These are phyloP conservation scores for Erinaceus europaeus DNA, from an alignment of 2,113 vertebrate species.

Conservation along the genomic window DNA sequence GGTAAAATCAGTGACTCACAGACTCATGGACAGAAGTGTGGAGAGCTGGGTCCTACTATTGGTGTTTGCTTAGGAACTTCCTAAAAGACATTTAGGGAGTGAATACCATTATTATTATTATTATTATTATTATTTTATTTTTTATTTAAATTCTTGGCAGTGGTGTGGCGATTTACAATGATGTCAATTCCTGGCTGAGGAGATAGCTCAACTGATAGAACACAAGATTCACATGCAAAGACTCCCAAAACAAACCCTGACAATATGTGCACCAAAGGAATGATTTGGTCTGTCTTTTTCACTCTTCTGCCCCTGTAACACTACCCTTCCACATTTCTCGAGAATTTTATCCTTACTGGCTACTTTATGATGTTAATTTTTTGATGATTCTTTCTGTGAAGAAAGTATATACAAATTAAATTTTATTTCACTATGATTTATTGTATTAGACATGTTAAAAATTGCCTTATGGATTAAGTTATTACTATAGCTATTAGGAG, in stretches of 20 bases:
- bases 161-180: too few relatives aligned
- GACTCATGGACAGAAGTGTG: background rate
- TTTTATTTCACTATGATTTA: background rate
- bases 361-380: background rate
- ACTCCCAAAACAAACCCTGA: too few relatives aligned
- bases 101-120: too few relatives aligned
- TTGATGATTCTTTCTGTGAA: background rate
- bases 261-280: too few relatives aligned
- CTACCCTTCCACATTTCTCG: background rate
- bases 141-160: background rate
- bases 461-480: background rate
- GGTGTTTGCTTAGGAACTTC: background rate
- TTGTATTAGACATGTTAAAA: background rate
- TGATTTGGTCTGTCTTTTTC: too few relatives aligned
- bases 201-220: too few relatives aligned
- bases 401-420: slow-evolving; percentile 17
- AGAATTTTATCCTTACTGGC: background rate
- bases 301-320: too few relatives aligned
- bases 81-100: background rate
- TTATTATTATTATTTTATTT: too few relatives aligned
- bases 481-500: background rate
- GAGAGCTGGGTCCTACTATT: background rate
- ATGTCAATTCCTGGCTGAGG: too few relatives aligned
- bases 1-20: background rate
- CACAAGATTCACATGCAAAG: too few relatives aligned